These are phyloP conservation scores for Ciconia boyciana DNA, from an alignment of 2,113 vertebrate species.

Conservation along the genomic window DNA sequence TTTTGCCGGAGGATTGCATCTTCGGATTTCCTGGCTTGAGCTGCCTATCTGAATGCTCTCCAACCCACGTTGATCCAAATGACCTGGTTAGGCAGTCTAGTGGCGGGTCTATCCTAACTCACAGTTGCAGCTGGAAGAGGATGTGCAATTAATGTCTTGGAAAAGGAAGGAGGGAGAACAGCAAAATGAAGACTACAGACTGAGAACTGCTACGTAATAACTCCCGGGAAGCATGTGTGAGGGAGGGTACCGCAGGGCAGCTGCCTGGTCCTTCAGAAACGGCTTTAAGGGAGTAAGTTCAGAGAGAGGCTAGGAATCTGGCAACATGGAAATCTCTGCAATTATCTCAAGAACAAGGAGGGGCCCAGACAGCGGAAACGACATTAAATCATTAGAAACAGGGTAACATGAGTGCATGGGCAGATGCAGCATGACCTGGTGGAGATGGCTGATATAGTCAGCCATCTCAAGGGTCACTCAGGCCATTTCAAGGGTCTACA, in stretches of 20 bases:
- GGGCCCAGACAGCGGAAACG: slow-evolving; percentile 14
- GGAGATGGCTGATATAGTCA: not conserved
- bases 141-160: not conserved
- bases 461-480: no score
- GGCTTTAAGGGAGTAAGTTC: not conserved
- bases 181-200: fast-evolving
- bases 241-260: not conserved
- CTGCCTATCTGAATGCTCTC: not conserved
- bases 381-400: not conserved
- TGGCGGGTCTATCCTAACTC: not conserved
- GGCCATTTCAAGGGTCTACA: not conserved
- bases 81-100: not conserved
- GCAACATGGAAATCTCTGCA: slow-evolving; percentile 26
- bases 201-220: not conserved
- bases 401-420: not conserved
- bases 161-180: not conserved
- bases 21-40: slow-evolving; percentile 6
- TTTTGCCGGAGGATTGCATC: not conserved
- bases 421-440: not conserved
- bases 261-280: not conserved
- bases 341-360: slow-evolving; percentile 23
- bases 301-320: slow-evolving; percentile 2
- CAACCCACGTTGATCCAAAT: not conserved
- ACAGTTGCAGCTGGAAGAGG: slow-evolving; percentile 21
- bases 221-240: not conserved